Conservation (phyloP, 2,113 vertebrate species). For the Phocoena phocoena region DNA sequence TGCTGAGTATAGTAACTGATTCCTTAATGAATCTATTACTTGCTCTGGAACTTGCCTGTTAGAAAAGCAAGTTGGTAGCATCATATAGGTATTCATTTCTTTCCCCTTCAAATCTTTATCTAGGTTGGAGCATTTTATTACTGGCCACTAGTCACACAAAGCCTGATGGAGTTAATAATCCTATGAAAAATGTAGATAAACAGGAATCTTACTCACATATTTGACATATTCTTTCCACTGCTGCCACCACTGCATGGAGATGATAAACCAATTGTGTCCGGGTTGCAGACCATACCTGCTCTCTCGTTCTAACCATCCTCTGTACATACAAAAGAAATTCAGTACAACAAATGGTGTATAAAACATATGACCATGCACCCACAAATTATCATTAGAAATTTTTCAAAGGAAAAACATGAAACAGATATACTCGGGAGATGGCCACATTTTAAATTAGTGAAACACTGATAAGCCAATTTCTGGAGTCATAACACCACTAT, state of each 20-base stretch:
- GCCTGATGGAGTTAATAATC: background rate
- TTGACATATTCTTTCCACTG: conserved; percentile 99
- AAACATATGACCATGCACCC: background rate
- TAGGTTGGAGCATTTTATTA: conserved; percentile 12
- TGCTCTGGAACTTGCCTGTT: background rate
- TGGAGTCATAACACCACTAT: background rate
- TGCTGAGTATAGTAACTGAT: background rate
- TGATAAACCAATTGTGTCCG: conserved; percentile 98
- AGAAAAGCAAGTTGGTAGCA: background rate
- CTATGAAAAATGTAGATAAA: conserved; percentile 28
- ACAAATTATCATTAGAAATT: background rate
- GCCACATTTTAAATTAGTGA: background rate
- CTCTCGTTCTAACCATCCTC: conserved; percentile 97
- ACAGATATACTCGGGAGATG: background rate
- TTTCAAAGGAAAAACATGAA: conserved; percentile 27
- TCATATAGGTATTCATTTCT: conserved; percentile 10
- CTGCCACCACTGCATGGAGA: conserved; percentile 99
- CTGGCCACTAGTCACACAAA: background rate
- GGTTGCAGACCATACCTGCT: conserved; percentile 95
- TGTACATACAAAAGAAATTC: conserved; percentile 75
- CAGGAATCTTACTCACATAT: conserved; percentile 92
- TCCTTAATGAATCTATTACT: background rate
- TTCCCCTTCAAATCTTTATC: conserved; percentile 22
- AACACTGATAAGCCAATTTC: conserved; percentile 1
- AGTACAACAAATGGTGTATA: background rate